Percentiles rank a stretch among this genome's conserved stretches.
Conservation (phyloP, 2,888 invertebrate genomes). For the Emmelina monodactyla region DNA sequence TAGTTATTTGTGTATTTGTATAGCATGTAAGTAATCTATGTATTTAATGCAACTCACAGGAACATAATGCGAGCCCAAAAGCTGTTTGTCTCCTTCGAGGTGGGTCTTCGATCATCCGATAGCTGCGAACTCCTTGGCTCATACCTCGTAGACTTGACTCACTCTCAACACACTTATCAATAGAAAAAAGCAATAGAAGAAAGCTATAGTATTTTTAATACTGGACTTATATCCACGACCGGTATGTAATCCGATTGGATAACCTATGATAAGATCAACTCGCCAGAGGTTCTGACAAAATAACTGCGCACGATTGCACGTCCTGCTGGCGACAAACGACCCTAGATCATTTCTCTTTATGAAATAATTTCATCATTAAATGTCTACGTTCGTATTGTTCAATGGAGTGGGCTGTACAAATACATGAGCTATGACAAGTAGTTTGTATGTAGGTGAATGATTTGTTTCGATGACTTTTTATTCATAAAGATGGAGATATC, state of each 20-base stretch:
- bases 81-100: too few species aligned
- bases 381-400: conserved; percentile 13
- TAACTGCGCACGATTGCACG: conserved; percentile 38
- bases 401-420: too few species aligned
- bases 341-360: conserved; percentile 37
- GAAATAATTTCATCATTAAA: conserved; percentile 31
- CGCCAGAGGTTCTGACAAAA: conserved; percentile 32
- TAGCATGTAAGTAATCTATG: too few species aligned
- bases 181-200: conserved; percentile 2
- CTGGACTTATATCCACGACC: conserved; percentile 16
- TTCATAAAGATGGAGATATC: too few species aligned
- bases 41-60: too few species aligned
- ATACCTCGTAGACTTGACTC: not conserved
- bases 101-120: too few species aligned
- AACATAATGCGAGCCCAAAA: too few species aligned
- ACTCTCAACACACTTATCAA: not conserved
- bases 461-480: too few species aligned
- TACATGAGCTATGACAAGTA: too few species aligned
- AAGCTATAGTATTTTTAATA: conserved; percentile 8
- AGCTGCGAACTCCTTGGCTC: not conserved
- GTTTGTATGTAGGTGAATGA: too few species aligned
- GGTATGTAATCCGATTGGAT: conserved; percentile 20
- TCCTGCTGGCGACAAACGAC: conserved; percentile 33
- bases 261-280: conserved; percentile 19
- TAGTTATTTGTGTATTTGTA: too few species aligned